Evolutionary conservation across 2,888 invertebrate genomes (phyloP).

Genomic region (Conus canariensis): DNA sequence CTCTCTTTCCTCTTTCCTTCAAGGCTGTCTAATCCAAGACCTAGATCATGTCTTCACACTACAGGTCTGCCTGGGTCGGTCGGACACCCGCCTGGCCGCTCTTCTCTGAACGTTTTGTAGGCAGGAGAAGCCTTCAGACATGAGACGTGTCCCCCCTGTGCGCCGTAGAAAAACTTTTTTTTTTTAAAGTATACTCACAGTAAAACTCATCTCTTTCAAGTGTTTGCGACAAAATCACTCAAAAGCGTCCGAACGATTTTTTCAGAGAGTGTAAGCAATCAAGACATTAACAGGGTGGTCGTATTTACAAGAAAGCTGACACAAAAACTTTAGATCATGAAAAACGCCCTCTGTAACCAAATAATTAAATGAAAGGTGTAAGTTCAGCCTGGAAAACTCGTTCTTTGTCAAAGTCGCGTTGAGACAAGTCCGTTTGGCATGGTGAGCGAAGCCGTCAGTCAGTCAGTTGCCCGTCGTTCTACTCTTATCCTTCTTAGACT

Average conservation of each 20-base stretch:
- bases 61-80: too few species aligned
- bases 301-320: not conserved
- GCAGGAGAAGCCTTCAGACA: not conserved
- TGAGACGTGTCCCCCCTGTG: not conserved
- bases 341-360: not conserved
- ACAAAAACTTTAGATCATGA: not conserved
- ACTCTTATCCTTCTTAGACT: not conserved
- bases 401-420: not conserved
- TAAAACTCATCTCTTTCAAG: not conserved
- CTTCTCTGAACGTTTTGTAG: too few species aligned
- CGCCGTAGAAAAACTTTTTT: not conserved
- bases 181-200: not conserved
- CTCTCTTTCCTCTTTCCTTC: too few species aligned
- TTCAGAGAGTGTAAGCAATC: not conserved
- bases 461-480: not conserved
- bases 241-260: not conserved
- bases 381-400: not conserved
- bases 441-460: not conserved
- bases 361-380: not conserved
- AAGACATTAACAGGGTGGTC: not conserved
- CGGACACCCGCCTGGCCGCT: too few species aligned
- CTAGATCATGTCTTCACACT: too few species aligned
- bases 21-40: too few species aligned
- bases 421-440: not conserved
- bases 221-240: not conserved